phyloP scores from a whole-genome alignment of 2,113 vertebrate genomes.

The Cebus imitator region DNA sequence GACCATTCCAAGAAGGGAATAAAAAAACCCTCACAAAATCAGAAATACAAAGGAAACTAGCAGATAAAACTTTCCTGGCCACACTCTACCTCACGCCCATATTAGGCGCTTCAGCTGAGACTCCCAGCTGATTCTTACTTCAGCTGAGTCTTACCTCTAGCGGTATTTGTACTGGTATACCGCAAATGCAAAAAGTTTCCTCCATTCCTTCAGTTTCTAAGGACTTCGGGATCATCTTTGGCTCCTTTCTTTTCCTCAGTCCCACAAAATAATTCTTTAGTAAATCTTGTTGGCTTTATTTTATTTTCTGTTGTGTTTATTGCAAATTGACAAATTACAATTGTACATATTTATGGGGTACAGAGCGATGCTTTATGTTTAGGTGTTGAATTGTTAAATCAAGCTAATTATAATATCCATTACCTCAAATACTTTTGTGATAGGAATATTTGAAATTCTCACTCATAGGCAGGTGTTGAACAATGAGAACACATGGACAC shows the following conservation, averaged over 20 bases:
- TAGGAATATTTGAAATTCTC: neutral
- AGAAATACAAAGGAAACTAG: neutral
- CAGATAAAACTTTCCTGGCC: neutral
- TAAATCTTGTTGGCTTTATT: constrained; percentile 16
- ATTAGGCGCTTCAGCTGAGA: neutral
- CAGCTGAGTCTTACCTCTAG: neutral
- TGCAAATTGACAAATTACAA: neutral
- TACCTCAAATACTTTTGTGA: neutral
- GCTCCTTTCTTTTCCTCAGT: neutral
- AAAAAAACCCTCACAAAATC: neutral
- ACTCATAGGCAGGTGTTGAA: too few relatives aligned
- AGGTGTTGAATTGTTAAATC: neutral
- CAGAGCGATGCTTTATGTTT: neutral
- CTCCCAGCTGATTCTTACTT: neutral
- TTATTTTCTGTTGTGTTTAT: neutral
- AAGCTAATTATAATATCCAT: neutral
- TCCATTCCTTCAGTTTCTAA: neutral
- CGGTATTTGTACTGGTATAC: too few relatives aligned
- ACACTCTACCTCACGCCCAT: neutral
- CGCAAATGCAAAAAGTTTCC: neutral
- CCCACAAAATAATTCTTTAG: neutral
- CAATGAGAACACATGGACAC: too few relatives aligned
- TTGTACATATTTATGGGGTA: neutral
- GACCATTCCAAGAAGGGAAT: neutral
- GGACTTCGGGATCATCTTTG: neutral